Percentiles rank a stretch among this genome's conserved stretches.
Evolutionary conservation across 2,113 vertebrate genomes (phyloP).

Genomic region (Perca fluviatilis): DNA sequence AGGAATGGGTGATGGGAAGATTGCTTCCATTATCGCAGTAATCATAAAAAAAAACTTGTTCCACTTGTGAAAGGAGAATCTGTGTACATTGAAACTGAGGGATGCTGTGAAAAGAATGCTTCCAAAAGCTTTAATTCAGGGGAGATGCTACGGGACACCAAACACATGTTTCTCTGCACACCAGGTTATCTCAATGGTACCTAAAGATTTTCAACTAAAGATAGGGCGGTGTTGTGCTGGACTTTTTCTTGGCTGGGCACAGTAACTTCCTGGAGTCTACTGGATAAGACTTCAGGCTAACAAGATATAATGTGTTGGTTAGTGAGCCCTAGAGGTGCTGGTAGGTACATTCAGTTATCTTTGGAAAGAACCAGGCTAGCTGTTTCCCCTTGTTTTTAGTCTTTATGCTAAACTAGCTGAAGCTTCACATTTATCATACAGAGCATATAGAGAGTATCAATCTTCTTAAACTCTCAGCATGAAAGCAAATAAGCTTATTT

Average conservation of each 20-base stretch:
- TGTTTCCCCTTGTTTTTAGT: neutral
- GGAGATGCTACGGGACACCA: neutral
- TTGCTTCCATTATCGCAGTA: conserved; percentile 22
- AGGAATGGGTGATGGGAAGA: neutral
- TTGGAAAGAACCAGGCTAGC: neutral
- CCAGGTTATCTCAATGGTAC: neutral
- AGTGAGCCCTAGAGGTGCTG: neutral
- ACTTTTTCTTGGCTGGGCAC: neutral
- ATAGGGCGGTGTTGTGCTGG: neutral
- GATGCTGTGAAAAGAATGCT: neutral
- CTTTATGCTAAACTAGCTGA: neutral
- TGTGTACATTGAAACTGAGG: conserved; percentile 7
- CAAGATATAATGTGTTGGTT: neutral
- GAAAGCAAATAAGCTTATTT: neutral
- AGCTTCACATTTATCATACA: neutral
- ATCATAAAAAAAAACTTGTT: conserved; percentile 53
- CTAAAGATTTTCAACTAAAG: neutral
- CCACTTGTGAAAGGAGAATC: conserved; percentile 25
- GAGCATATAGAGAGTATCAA: neutral
- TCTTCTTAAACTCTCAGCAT: neutral
- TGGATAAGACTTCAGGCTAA: neutral
- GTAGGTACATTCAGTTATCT: neutral
- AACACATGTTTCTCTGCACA: neutral
- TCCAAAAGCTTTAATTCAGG: conserved; percentile 22
- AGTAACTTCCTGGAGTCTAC: neutral